phyloP scores from a whole-genome alignment of 1,140 invertebrate genomes.

The Tetramorium parvispinum region DNA sequence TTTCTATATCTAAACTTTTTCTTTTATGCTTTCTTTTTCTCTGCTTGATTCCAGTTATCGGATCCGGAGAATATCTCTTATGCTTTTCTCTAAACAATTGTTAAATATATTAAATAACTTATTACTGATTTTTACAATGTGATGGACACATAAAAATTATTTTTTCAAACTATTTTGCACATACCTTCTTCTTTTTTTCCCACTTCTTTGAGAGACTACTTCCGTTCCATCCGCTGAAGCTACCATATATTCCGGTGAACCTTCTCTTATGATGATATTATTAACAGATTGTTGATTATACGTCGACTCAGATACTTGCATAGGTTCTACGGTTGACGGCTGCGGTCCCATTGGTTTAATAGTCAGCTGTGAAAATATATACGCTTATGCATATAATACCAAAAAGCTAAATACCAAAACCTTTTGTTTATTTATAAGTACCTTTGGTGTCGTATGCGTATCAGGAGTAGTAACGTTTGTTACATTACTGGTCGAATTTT shows the following conservation, averaged over 20 bases:
- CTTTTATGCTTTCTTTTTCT: slow-evolving; percentile 86
- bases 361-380: slow-evolving; percentile 76
- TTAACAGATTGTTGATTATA: slow-evolving; percentile 77
- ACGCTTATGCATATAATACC: neutral
- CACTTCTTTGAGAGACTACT: slow-evolving; percentile 81
- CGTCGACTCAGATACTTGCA: slow-evolving; percentile 71
- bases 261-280: slow-evolving; percentile 80
- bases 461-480: slow-evolving; percentile 70
- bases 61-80: slow-evolving; percentile 84
- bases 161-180: neutral
- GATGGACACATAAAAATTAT: neutral
- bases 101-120: slow-evolving; percentile 3
- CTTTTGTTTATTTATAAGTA: slow-evolving; percentile 60
- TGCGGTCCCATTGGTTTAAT: slow-evolving; percentile 83
- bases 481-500: slow-evolving; percentile 67
- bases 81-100: slow-evolving; percentile 81
- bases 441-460: slow-evolving; percentile 81
- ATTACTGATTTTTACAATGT: neutral
- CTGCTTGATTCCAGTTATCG: slow-evolving; percentile 84
- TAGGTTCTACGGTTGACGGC: slow-evolving; percentile 71
- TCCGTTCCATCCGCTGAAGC: slow-evolving; percentile 81
- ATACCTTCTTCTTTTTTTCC: slow-evolving; percentile 82
- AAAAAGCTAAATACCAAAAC: slow-evolving; percentile 5
- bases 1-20: slow-evolving; percentile 90
- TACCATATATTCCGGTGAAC: slow-evolving; percentile 84